These are phyloP conservation scores for Virgularia gustaviana DNA, from an alignment of 92 coral and sea anemone species.

Conservation along the genomic window DNA sequence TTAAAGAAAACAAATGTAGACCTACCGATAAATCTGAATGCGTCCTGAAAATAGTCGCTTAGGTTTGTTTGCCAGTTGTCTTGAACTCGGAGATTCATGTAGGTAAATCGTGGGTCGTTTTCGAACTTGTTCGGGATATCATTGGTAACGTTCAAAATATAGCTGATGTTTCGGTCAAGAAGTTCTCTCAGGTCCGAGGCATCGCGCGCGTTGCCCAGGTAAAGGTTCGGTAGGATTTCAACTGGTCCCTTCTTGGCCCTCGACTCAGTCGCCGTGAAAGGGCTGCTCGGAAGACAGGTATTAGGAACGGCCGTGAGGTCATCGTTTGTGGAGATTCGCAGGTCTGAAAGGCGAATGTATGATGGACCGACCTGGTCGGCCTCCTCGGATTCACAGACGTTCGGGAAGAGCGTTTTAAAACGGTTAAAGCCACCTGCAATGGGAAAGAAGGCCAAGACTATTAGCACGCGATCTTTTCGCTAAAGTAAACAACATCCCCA, in stretches of 20 bases:
- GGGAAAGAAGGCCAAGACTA: no score
- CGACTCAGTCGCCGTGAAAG: slow-evolving; percentile 58
- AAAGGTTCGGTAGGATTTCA: slow-evolving; percentile 83
- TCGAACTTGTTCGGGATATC: slow-evolving; percentile 94
- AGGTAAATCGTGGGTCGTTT: slow-evolving; percentile 76
- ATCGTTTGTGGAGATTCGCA: slow-evolving; percentile 53
- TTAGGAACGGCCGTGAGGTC: slow-evolving; percentile 24
- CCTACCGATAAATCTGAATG: slow-evolving; percentile 94
- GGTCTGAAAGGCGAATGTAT: slow-evolving; percentile 36
- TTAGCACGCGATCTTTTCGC: no score
- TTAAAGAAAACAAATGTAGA: slow-evolving; percentile 29
- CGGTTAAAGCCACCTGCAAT: slow-evolving; percentile 82
- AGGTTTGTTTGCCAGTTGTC: slow-evolving; percentile 94
- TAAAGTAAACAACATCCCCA: no score
- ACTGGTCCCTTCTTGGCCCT: slow-evolving; percentile 54
- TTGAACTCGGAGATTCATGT: slow-evolving; percentile 93
- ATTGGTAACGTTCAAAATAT: slow-evolving; percentile 86
- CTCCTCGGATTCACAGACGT: slow-evolving; percentile 78
- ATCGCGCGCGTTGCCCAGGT: slow-evolving; percentile 86
- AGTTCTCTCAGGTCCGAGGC: slow-evolving; percentile 80
- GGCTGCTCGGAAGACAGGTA: slow-evolving; percentile 39
- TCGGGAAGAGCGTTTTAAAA: slow-evolving; percentile 74
- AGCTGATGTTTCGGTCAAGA: slow-evolving; percentile 69
- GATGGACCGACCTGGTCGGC: slow-evolving; percentile 58
- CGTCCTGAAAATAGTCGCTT: slow-evolving; percentile 86